phyloP scores from a whole-genome alignment of 2,888 invertebrate genomes.

The Pachliopta kotzebuea region DNA sequence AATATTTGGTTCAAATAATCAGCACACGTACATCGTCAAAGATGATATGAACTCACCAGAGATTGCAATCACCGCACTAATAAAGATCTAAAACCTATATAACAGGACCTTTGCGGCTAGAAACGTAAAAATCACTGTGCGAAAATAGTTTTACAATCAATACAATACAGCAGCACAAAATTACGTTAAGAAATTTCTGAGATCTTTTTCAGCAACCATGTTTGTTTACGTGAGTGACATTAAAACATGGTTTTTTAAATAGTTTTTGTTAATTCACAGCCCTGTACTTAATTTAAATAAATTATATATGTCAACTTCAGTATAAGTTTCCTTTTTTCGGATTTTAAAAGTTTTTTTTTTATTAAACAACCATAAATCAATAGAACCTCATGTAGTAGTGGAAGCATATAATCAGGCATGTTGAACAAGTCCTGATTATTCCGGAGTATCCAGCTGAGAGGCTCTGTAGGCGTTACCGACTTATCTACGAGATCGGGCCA shows the following conservation, averaged over 20 bases:
- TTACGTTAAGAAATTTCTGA: not conserved
- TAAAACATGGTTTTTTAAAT: constrained; percentile 7
- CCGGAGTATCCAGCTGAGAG: constrained; percentile 8
- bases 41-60: no score
- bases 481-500: constrained; percentile 23
- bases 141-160: no score
- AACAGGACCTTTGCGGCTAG: no score
- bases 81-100: no score
- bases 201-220: not conserved
- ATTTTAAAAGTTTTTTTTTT: not conserved
- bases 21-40: no score
- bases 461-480: constrained; percentile 20
- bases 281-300: no score
- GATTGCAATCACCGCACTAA: no score
- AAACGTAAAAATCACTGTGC: no score
- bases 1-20: no score
- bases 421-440: constrained; percentile 13
- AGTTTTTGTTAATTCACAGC: constrained; percentile 2
- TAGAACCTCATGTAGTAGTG: not conserved
- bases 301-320: no score
- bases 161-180: not conserved
- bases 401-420: constrained; percentile 2
- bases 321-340: no score
- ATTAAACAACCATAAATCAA: not conserved
- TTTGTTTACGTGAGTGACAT: constrained; percentile 6